These are phyloP conservation scores for Dipus sagitta DNA, from an alignment of 2,797 vertebrate genomes.

Conservation along the genomic window DNA sequence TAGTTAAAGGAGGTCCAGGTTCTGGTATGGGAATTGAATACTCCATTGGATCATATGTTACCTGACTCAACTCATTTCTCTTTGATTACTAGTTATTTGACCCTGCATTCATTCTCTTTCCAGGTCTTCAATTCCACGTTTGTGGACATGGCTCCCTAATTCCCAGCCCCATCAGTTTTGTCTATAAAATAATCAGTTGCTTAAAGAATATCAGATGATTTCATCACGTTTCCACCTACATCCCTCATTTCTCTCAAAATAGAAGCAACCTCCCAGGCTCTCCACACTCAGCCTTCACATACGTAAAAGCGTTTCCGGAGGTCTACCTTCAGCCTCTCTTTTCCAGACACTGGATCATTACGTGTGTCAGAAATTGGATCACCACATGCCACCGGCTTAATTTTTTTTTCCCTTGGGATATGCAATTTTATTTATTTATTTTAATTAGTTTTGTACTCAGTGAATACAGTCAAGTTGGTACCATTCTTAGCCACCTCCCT, in stretches of 20 bases:
- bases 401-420: background rate
- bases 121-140: slow-evolving; percentile 39
- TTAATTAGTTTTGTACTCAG: too few relatives aligned
- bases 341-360: background rate
- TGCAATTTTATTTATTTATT: too few relatives aligned
- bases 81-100: background rate
- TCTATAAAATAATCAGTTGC: slow-evolving; percentile 10
- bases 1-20: background rate
- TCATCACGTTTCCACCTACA: background rate
- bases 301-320: background rate
- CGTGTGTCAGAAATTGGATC: background rate
- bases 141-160: background rate
- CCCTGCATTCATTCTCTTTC: background rate
- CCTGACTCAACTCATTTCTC: background rate
- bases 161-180: background rate
- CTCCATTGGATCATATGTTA: slow-evolving; percentile 27
- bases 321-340: background rate
- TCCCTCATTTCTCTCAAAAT: background rate
- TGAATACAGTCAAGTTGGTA: too few relatives aligned
- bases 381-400: background rate
- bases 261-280: too few relatives aligned
- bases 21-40: background rate
- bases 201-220: slow-evolving; percentile 10
- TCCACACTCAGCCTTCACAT: background rate
- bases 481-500: too few relatives aligned